phyloP scores from a whole-genome alignment of 2,797 vertebrate species.

The Corythornis leucogaster region DNA sequence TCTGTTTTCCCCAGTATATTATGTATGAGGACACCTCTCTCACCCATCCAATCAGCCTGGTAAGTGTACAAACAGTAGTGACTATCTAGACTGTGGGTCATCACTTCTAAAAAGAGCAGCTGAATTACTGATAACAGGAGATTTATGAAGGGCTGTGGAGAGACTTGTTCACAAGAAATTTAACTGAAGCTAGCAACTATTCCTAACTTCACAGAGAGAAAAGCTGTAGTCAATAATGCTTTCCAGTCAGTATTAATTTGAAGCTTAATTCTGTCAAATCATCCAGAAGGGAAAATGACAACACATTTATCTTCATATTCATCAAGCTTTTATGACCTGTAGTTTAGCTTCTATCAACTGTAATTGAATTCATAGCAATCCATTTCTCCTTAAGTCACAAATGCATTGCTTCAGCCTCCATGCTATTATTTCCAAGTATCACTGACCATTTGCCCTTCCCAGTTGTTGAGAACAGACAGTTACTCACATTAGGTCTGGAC shows the following conservation, averaged over 20 bases:
- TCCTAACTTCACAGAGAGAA: background rate
- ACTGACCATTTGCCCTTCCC: background rate
- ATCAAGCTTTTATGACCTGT: background rate
- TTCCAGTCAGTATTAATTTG: background rate
- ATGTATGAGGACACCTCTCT: background rate
- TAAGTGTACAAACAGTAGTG: background rate
- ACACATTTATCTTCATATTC: background rate
- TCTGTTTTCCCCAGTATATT: background rate
- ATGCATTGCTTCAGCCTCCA: background rate
- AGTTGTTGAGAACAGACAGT: background rate
- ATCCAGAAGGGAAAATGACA: slow-evolving; percentile 29
- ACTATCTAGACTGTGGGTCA: background rate
- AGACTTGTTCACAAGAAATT: background rate
- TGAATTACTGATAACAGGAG: background rate
- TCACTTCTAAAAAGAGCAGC: background rate
- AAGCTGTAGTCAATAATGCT: background rate
- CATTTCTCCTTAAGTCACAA: background rate
- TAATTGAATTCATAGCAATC: background rate
- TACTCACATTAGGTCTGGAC: slow-evolving; percentile 97
- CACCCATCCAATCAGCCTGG: background rate
- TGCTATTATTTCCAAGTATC: background rate
- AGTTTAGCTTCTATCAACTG: background rate
- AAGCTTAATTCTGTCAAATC: slow-evolving; percentile 28
- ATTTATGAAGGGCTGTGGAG: background rate
- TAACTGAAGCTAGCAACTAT: background rate